Evolutionary conservation across 2,113 vertebrate genomes (phyloP).

Genomic region (Pampusana beccarii): DNA sequence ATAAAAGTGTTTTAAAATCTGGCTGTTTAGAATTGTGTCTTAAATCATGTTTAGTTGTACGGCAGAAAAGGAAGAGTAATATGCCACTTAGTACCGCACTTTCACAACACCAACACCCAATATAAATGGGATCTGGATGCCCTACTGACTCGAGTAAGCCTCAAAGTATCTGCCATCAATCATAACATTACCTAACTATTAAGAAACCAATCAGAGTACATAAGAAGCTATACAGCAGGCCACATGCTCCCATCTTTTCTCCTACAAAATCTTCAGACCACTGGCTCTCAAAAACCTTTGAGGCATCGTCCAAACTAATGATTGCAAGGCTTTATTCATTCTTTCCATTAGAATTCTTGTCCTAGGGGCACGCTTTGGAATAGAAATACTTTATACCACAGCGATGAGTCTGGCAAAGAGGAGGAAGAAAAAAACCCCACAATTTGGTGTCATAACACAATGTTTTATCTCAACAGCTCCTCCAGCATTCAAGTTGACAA

Average conservation of each 20-base stretch:
- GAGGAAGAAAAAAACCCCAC: not conserved
- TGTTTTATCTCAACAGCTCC: slow-evolving; percentile 16
- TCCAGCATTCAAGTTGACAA: slow-evolving; percentile 5
- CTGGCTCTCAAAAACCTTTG: not conserved
- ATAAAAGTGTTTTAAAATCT: not conserved
- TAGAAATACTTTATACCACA: not conserved
- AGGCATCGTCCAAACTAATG: not conserved
- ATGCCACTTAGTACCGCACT: not conserved
- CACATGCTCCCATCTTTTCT: not conserved
- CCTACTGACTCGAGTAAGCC: not conserved
- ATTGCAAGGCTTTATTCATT: not conserved
- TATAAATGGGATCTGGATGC: not conserved
- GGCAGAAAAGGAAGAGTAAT: not conserved
- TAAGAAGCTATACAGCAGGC: not conserved
- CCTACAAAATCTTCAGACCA: not conserved
- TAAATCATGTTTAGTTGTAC: not conserved
- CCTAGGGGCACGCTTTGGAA: not conserved
- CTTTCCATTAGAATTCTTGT: slow-evolving; percentile 3
- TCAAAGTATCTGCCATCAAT: not conserved
- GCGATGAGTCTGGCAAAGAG: fast-evolving
- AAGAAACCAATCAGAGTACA: not conserved
- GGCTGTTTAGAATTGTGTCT: not conserved
- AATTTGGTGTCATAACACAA: not conserved
- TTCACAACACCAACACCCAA: not conserved
- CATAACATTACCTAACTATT: not conserved